phyloP scores from a whole-genome alignment of 2,888 invertebrate genomes.

The Sinotaia quadrata region DNA sequence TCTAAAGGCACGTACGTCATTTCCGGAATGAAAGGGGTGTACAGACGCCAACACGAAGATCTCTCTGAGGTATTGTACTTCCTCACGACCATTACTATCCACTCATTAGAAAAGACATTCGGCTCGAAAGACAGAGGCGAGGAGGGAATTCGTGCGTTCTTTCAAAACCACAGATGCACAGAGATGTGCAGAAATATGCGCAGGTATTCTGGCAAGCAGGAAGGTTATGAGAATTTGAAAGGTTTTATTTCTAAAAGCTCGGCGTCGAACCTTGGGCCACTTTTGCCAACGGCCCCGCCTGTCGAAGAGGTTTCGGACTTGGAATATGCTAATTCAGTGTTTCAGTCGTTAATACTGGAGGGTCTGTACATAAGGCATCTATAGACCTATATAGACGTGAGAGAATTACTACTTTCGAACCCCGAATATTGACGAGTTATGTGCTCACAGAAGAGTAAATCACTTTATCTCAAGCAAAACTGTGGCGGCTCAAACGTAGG shows the following conservation, averaged over 20 bases:
- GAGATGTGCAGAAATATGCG: not conserved
- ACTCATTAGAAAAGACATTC: not conserved
- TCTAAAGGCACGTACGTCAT: not conserved
- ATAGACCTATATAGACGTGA: too few relatives aligned
- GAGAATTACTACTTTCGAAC: too few relatives aligned
- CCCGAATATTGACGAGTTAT: too few relatives aligned
- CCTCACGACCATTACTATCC: not conserved
- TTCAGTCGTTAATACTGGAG: too few relatives aligned
- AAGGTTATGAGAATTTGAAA: not conserved
- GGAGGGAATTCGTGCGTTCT: constrained; percentile 1
- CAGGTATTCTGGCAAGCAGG: not conserved
- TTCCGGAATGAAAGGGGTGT: constrained; percentile 5
- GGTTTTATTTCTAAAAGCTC: not conserved
- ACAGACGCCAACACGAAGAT: too few relatives aligned
- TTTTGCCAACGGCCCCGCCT: constrained; percentile 44
- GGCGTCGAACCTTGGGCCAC: not conserved
- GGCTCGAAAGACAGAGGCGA: not conserved
- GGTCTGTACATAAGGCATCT: too few relatives aligned
- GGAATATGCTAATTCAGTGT: not conserved
- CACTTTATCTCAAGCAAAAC: too few relatives aligned
- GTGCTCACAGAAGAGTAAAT: too few relatives aligned
- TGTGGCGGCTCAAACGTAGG: too few relatives aligned
- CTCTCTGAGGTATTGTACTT: not conserved
- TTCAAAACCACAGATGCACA: not conserved
- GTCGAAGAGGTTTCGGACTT: constrained; percentile 44